Evolutionary conservation across 2,113 vertebrate genomes (phyloP).

Genomic region (Salvelinus fontinalis): DNA sequence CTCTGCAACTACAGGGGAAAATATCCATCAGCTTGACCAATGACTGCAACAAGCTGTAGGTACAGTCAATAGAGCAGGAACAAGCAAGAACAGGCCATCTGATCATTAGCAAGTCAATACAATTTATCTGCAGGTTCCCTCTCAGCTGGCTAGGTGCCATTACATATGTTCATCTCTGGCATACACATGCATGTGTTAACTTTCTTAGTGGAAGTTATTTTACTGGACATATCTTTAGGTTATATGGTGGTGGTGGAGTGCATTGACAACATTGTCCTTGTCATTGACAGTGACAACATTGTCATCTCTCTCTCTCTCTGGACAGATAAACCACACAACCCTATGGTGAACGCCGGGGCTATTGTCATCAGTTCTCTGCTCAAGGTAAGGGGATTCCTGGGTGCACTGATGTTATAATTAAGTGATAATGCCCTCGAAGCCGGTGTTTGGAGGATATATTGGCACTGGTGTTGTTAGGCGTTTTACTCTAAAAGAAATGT

Average conservation of each 20-base stretch:
- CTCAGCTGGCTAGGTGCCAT: background rate
- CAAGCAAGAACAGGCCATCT: too few species aligned
- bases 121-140: background rate
- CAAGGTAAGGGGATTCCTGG: constrained; percentile 71
- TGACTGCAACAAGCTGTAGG: too few species aligned
- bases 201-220: background rate
- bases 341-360: constrained; percentile 90
- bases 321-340: constrained; percentile 88
- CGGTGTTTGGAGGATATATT: too few species aligned
- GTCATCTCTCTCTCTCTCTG: constrained; percentile 24
- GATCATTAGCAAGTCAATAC: too few species aligned
- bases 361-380: constrained; percentile 89
- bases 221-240: constrained; percentile 2
- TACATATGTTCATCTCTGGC: background rate
- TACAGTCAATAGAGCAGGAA: too few species aligned
- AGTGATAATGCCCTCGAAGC: too few species aligned
- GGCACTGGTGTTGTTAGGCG: too few species aligned
- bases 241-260: constrained; percentile 29
- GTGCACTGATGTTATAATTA: background rate
- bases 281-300: constrained; percentile 15
- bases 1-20: too few species aligned
- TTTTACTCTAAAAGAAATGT: too few species aligned
- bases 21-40: too few species aligned
- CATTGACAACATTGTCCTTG: background rate
- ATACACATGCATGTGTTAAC: background rate